These are phyloP conservation scores for Malurus splendens DNA, from an alignment of 2,797 vertebrate species.

Conservation along the genomic window DNA sequence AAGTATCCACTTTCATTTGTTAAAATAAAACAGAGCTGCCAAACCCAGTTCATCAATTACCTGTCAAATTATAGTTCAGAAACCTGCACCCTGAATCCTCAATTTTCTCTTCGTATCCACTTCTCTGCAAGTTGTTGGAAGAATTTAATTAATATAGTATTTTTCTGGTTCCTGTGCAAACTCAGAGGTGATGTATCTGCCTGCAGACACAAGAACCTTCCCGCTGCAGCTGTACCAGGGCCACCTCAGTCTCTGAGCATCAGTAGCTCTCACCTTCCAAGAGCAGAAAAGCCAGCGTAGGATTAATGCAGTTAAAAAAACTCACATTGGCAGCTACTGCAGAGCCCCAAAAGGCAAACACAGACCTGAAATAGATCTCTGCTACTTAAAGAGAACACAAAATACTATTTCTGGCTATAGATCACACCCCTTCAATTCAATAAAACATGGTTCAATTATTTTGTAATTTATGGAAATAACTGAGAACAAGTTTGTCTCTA, in stretches of 20 bases:
- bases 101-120: background rate
- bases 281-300: background rate
- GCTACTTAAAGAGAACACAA: background rate
- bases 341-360: background rate
- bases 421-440: background rate
- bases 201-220: background rate
- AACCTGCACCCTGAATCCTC: background rate
- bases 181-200: background rate
- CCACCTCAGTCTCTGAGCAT: background rate
- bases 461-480: background rate
- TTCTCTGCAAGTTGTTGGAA: background rate
- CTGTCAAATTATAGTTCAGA: slow-evolving; percentile 28
- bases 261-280: background rate
- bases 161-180: background rate
- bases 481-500: background rate
- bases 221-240: background rate
- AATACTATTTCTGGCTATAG: background rate
- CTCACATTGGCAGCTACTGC: background rate
- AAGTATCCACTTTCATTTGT: background rate
- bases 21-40: background rate
- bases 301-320: background rate
- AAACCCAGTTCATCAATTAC: slow-evolving; percentile 46
- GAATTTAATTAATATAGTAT: slow-evolving; percentile 24
- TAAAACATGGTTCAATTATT: background rate
- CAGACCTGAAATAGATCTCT: background rate